Conservation (phyloP, 2,113 vertebrate species). For the Ammospiza nelsoni region DNA sequence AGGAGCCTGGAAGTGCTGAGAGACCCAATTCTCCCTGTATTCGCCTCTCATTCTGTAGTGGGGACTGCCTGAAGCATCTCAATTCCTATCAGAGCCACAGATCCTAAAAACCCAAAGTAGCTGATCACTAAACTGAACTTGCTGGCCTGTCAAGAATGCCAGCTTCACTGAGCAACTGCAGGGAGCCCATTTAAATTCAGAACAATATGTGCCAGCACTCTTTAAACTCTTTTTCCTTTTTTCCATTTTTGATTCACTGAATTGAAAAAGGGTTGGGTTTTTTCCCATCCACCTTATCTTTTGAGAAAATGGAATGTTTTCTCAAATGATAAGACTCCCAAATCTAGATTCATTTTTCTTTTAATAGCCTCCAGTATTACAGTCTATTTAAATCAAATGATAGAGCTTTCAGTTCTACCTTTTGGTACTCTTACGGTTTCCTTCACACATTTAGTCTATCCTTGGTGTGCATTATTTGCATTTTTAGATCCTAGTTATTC, state of each 20-base stretch:
- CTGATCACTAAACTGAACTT: conserved; percentile 40
- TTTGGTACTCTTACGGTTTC: neutral
- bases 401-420: neutral
- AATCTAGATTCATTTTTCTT: neutral
- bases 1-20: neutral
- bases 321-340: neutral
- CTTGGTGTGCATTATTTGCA: neutral
- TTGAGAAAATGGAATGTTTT: neutral
- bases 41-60: neutral
- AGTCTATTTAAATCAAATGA: neutral
- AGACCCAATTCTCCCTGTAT: neutral
- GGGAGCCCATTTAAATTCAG: conserved; percentile 21
- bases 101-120: neutral
- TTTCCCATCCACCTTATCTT: neutral
- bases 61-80: neutral
- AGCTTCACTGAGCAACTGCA: conserved; percentile 22
- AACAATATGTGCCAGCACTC: neutral
- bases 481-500: neutral
- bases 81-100: neutral
- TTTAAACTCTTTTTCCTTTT: neutral
- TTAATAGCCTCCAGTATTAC: neutral
- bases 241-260: neutral
- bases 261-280: neutral
- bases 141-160: conserved; percentile 44
- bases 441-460: neutral